Conservation (phyloP, 2,113 vertebrate species). For the Apus apus region DNA sequence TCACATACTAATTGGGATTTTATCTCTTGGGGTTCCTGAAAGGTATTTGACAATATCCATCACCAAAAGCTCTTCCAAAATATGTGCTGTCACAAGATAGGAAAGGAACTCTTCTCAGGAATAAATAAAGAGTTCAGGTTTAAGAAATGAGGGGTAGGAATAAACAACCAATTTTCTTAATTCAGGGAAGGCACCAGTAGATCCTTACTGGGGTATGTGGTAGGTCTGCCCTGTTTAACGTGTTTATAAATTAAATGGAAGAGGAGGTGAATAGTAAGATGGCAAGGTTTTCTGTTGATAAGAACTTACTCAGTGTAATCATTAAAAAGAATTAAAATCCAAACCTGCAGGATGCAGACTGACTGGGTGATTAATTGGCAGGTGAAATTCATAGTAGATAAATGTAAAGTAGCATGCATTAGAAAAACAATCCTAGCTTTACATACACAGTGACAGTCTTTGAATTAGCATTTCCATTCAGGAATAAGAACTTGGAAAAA, state of each 20-base stretch:
- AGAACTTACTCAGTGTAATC: background rate
- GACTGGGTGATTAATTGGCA: slow-evolving; percentile 30
- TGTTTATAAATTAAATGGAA: background rate
- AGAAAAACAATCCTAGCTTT: slow-evolving; percentile 37
- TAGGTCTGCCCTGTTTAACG: background rate
- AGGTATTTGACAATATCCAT: background rate
- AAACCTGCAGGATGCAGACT: background rate
- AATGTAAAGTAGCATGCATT: background rate
- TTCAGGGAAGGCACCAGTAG: background rate
- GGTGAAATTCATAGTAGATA: slow-evolving; percentile 28
- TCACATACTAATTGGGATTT: background rate
- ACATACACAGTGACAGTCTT: background rate
- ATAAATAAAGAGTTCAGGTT: background rate
- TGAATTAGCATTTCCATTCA: slow-evolving; percentile 14
- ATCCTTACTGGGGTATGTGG: background rate
- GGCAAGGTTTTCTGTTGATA: slow-evolving; percentile 19
- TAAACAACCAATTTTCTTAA: background rate
- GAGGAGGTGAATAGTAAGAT: background rate
- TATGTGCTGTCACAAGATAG: background rate
- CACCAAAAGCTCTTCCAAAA: background rate
- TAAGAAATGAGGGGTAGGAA: background rate
- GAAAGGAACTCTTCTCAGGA: background rate
- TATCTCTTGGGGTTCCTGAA: background rate
- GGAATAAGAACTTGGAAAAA: background rate
- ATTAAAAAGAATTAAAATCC: background rate